phyloP scores from a whole-genome alignment of 2,888 invertebrate genomes.

The Scrobipalpa costella region DNA sequence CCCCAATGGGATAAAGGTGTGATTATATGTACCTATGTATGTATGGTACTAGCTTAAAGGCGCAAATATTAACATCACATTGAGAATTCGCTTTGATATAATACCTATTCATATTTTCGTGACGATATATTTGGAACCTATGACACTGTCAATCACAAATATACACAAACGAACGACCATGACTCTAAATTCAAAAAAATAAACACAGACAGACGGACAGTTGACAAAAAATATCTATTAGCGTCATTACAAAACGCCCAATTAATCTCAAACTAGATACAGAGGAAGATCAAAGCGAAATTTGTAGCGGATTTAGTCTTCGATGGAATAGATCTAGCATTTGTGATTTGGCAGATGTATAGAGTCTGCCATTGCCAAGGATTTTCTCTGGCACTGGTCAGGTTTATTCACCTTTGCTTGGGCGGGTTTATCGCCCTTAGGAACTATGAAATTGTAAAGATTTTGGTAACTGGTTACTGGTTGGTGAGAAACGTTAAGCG shows the following conservation, averaged over 20 bases:
- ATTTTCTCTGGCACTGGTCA: constrained; percentile 7
- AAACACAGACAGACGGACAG: neutral
- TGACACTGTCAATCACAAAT: neutral
- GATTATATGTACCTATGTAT: no score
- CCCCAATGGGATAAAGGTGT: no score
- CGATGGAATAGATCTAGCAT: neutral
- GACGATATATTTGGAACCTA: no score
- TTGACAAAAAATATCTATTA: constrained; percentile 14
- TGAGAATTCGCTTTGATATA: no score
- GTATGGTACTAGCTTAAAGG: no score
- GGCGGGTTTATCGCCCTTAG: constrained; percentile 16
- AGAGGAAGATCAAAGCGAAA: neutral
- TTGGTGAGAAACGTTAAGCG: neutral
- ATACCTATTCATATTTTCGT: no score
- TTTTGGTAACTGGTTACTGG: neutral
- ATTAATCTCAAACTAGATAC: constrained; percentile 36
- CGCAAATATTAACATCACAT: no score
- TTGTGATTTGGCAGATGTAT: constrained; percentile 19
- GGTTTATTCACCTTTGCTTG: constrained; percentile 17
- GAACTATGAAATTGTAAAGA: neutral
- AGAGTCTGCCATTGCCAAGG: constrained; percentile 16
- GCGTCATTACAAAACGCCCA: constrained; percentile 35
- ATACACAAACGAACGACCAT: neutral
- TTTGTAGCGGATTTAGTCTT: neutral
- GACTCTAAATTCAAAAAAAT: constrained; percentile 5